Conservation (phyloP, 2,797 vertebrate genomes). For the Heterohyrax brucei region DNA sequence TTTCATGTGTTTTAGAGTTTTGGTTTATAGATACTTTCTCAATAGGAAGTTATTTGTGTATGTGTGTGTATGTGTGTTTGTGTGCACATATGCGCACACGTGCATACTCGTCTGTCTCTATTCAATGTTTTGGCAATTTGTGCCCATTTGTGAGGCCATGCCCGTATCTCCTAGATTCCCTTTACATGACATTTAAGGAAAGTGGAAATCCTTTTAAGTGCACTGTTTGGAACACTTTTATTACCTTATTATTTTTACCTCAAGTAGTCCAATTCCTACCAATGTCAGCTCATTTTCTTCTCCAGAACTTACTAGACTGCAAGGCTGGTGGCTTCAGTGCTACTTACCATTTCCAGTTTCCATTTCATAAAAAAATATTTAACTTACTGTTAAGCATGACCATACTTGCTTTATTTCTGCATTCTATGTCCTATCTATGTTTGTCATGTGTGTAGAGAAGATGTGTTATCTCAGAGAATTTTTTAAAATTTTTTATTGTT, state of each 20-base stretch:
- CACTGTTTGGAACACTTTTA: not conserved
- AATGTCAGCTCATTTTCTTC: not conserved
- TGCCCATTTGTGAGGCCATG: not conserved
- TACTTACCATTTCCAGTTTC: not conserved
- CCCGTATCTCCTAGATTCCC: not conserved
- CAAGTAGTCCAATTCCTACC: not conserved
- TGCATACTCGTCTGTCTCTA: not conserved
- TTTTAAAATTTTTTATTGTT: too few relatives aligned
- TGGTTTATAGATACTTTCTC: not conserved
- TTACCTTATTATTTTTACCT: not conserved
- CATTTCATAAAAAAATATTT: not conserved
- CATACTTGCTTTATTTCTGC: not conserved
- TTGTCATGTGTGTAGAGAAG: not conserved
- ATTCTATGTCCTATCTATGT: not conserved
- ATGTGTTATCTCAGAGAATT: not conserved
- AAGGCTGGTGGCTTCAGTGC: not conserved
- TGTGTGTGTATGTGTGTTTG: not conserved
- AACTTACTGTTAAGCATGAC: not conserved
- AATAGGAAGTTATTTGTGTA: not conserved
- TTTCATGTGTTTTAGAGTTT: not conserved
- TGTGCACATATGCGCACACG: too few relatives aligned
- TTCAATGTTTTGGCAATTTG: not conserved
- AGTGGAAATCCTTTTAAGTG: not conserved
- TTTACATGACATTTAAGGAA: not conserved
- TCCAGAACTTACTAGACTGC: not conserved